These are phyloP conservation scores for Semnornis frantzii DNA, from an alignment of 2,113 vertebrate genomes.

Conservation along the genomic window DNA sequence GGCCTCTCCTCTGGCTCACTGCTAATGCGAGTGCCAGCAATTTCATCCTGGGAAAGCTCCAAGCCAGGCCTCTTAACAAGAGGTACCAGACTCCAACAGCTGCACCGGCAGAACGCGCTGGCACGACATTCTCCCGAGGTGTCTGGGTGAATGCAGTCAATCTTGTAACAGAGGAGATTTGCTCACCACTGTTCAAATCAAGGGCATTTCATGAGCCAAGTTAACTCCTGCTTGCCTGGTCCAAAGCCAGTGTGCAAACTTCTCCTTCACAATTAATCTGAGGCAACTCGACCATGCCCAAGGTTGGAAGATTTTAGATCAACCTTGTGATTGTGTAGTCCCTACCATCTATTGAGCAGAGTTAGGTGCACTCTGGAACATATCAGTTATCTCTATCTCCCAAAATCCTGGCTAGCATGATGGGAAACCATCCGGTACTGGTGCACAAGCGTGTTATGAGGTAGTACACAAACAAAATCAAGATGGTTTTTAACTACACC, in stretches of 20 bases:
- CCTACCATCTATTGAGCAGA: no score
- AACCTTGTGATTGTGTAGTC: no score
- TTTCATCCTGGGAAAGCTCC: constrained; percentile 24
- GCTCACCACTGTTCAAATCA: background rate
- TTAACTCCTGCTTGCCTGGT: background rate
- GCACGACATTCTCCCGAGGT: background rate
- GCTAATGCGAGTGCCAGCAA: background rate
- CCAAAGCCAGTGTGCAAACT: background rate
- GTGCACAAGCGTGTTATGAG: background rate
- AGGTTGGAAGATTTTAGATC: background rate
- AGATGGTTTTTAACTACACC: background rate
- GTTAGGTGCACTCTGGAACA: background rate
- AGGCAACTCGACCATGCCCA: accelerated
- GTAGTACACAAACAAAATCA: background rate
- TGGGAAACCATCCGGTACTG: background rate
- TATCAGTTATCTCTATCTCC: background rate
- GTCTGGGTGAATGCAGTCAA: background rate
- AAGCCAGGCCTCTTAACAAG: background rate
- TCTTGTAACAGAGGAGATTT: background rate
- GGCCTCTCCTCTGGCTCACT: background rate
- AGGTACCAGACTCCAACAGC: background rate
- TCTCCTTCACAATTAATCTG: background rate
- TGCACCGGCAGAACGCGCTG: background rate
- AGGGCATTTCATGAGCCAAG: background rate
- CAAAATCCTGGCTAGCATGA: background rate